Conservation (phyloP, 2,113 vertebrate species). For the Phyllostomus hastatus region DNA sequence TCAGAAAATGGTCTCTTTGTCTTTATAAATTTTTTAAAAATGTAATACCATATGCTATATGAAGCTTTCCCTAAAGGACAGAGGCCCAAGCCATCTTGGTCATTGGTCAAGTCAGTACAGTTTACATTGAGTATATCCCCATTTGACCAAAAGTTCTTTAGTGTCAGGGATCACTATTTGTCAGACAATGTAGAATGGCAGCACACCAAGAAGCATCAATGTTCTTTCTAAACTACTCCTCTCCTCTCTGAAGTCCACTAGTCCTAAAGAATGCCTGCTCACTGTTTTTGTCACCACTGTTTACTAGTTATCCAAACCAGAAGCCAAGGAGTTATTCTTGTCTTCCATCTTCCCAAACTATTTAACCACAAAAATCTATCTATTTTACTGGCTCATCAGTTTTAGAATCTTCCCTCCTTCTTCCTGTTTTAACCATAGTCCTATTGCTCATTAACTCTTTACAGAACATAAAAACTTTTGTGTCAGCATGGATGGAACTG, state of each 20-base stretch:
- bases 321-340: neutral
- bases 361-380: neutral
- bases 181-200: neutral
- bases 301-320: neutral
- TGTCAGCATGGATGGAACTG: too few relatives aligned
- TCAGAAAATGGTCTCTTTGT: neutral
- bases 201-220: neutral
- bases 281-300: neutral
- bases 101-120: neutral
- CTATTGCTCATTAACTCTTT: neutral
- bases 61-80: neutral
- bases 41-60: neutral
- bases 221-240: neutral
- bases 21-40: neutral
- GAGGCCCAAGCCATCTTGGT: neutral
- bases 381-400: neutral
- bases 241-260: neutral
- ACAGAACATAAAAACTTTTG: neutral
- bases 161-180: neutral
- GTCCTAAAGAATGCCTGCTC: neutral
- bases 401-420: neutral
- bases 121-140: neutral
- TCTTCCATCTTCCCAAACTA: neutral
- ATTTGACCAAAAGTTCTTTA: neutral
- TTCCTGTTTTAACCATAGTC: neutral